Evolutionary conservation across 2,113 vertebrate genomes (phyloP).

Genomic region (Jacana jacana): DNA sequence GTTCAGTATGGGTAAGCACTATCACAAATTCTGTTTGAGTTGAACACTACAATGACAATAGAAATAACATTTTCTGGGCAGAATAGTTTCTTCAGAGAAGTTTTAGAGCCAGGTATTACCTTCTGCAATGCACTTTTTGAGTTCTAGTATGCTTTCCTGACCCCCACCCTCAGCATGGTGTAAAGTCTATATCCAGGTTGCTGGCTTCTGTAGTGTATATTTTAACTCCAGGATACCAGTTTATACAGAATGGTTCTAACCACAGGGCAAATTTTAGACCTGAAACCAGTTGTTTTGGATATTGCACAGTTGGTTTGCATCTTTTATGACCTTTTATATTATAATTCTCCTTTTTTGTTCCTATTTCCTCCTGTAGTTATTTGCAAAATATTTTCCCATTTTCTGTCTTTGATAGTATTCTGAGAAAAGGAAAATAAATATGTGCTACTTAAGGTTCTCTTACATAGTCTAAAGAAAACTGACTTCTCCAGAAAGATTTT

Average conservation of each 20-base stretch:
- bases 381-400: background rate
- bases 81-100: background rate
- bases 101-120: background rate
- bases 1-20: background rate
- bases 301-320: background rate
- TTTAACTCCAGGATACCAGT: background rate
- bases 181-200: background rate
- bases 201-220: background rate
- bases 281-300: background rate
- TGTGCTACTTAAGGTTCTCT: background rate
- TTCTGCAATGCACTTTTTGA: background rate
- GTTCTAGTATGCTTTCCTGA: background rate
- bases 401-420: background rate
- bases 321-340: background rate
- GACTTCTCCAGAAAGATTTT: background rate
- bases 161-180: accelerated
- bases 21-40: background rate
- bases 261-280: background rate
- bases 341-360: background rate
- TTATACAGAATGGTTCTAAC: background rate
- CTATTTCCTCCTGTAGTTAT: background rate
- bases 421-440: background rate
- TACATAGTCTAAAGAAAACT: no score
- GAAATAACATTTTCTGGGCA: background rate
- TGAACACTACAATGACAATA: background rate